phyloP scores from a whole-genome alignment of 1,140 invertebrate species.

The Cryptotermes secundus region DNA sequence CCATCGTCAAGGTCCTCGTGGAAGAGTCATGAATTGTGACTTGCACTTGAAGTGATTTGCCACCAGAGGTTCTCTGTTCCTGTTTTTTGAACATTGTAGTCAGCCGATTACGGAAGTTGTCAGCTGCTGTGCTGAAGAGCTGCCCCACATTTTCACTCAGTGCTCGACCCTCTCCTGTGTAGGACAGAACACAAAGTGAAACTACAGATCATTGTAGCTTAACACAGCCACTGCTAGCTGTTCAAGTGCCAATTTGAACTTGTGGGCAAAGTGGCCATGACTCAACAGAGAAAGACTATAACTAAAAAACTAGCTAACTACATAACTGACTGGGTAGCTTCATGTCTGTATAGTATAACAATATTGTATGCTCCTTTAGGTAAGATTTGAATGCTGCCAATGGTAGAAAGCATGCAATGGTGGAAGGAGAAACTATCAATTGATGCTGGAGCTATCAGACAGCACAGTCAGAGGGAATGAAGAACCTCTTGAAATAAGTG shows the following conservation, averaged over 20 bases:
- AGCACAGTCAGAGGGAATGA: too few relatives aligned
- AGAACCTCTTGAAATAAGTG: too few relatives aligned
- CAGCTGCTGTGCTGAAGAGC: conserved; percentile 6
- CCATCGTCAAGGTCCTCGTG: conserved; percentile 31
- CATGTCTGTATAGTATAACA: too few relatives aligned
- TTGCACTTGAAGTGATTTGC: conserved; percentile 15
- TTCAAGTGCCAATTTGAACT: neutral
- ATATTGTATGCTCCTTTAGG: too few relatives aligned
- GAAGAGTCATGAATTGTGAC: conserved; percentile 1
- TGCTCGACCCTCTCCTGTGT: neutral
- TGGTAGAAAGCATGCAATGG: too few relatives aligned
- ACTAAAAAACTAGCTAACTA: too few relatives aligned
- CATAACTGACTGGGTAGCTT: too few relatives aligned
- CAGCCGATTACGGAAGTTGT: conserved; percentile 3
- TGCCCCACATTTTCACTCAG: neutral
- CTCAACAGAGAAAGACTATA: neutral
- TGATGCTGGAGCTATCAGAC: too few relatives aligned
- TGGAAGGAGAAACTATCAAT: too few relatives aligned
- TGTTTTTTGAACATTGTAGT: neutral
- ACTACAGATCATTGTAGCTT: neutral
- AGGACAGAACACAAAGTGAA: too few relatives aligned
- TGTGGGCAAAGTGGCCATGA: neutral
- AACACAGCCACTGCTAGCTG: neutral
- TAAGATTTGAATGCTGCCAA: too few relatives aligned
- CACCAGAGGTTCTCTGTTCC: neutral